These are phyloP conservation scores for Cremastinae sp. DNA, from an alignment of 2,888 invertebrate genomes.

Conservation along the genomic window DNA sequence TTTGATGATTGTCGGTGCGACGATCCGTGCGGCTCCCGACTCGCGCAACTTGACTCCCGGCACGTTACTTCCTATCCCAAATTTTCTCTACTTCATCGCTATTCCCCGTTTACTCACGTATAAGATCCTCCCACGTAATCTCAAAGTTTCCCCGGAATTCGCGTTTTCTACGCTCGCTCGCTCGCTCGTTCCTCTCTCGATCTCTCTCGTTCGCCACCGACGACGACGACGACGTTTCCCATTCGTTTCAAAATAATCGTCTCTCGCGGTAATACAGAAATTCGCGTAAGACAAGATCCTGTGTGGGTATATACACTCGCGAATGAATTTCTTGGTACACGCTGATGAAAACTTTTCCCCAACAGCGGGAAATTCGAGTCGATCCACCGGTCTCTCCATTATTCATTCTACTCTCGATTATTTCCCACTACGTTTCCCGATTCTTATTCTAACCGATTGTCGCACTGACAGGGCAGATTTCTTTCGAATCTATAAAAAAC, in stretches of 20 bases:
- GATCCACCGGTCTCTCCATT: slow-evolving; percentile 36
- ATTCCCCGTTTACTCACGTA: slow-evolving; percentile 35
- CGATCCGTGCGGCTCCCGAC: slow-evolving; percentile 48
- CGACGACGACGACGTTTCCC: background rate
- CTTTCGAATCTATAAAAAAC: too few species aligned
- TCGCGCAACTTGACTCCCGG: slow-evolving; percentile 46
- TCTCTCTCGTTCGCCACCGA: background rate
- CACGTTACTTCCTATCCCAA: slow-evolving; percentile 44
- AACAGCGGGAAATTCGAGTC: slow-evolving; percentile 36
- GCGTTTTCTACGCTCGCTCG: background rate
- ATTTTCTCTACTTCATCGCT: slow-evolving; percentile 42
- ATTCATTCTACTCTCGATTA: slow-evolving; percentile 49
- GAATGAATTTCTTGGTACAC: slow-evolving; percentile 29
- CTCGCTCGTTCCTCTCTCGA: background rate
- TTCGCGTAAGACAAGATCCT: slow-evolving; percentile 12
- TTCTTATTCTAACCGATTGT: slow-evolving; percentile 31
- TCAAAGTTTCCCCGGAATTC: slow-evolving; percentile 38
- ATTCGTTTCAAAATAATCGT: slow-evolving; percentile 39
- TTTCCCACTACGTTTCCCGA: slow-evolving; percentile 18
- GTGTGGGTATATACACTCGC: slow-evolving; percentile 13
- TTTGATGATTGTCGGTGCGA: slow-evolving; percentile 61
- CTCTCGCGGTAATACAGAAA: background rate
- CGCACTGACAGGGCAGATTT: background rate
- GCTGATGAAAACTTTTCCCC: slow-evolving; percentile 38
- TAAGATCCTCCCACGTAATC: slow-evolving; percentile 43